phyloP scores from a whole-genome alignment of 2,888 invertebrate species.

The Pandemis cinnamomeana region DNA sequence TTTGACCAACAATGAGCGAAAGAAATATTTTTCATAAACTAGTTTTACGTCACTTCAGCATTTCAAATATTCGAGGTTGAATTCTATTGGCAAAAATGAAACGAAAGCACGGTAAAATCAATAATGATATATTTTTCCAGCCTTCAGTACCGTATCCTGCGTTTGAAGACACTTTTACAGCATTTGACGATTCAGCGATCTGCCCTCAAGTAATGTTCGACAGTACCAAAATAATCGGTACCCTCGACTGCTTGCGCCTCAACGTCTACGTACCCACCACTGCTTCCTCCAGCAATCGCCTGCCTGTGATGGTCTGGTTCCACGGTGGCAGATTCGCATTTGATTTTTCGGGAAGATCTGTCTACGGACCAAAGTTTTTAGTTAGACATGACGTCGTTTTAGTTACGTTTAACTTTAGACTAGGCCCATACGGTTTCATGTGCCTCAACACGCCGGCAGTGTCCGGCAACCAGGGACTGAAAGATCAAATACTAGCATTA shows the following conservation, averaged over 20 bases:
- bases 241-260: constrained; percentile 61
- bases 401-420: constrained; percentile 66
- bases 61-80: too few species aligned
- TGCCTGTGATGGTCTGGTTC: constrained; percentile 65
- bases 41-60: too few species aligned
- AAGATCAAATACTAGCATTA: constrained; percentile 63
- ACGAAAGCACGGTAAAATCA: too few species aligned
- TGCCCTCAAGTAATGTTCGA: constrained; percentile 63
- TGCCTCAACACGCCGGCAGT: constrained; percentile 60
- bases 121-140: constrained; percentile 48
- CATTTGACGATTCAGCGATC: constrained; percentile 59
- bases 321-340: constrained; percentile 57
- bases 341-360: constrained; percentile 54
- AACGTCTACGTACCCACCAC: constrained; percentile 63
- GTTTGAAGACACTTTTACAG: constrained; percentile 59
- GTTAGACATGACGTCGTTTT: constrained; percentile 62
- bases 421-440: constrained; percentile 70
- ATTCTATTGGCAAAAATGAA: neutral
- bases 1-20: too few species aligned
- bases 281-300: constrained; percentile 52
- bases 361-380: constrained; percentile 60
- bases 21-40: too few species aligned
- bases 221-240: constrained; percentile 48
- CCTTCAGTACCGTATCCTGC: constrained; percentile 54
- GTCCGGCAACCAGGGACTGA: constrained; percentile 68